Percentiles rank a stretch among this genome's conserved stretches.
phyloP scores from a whole-genome alignment of 2,888 invertebrate genomes.

The Alloscopus bannaensis region DNA sequence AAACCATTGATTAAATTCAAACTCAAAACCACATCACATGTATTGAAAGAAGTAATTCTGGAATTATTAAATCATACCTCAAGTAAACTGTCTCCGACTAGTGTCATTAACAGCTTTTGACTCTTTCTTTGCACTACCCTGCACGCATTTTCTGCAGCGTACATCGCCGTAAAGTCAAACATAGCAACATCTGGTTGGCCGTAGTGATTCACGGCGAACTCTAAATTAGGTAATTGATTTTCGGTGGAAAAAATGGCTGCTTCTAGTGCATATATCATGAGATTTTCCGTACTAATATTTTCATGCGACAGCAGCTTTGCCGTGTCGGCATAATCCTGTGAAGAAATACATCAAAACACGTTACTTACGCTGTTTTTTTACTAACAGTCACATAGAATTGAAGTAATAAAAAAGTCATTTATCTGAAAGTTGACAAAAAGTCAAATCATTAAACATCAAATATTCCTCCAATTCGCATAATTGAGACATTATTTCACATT shows the following conservation, averaged over 20 bases:
- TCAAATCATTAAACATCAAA: no score
- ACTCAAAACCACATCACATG: not conserved
- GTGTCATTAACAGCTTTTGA: constrained; percentile 87
- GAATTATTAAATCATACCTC: constrained; percentile 79
- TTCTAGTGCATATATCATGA: constrained; percentile 93
- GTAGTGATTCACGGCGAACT: constrained; percentile 98
- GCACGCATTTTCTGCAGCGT: constrained; percentile 96
- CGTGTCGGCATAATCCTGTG: constrained; percentile 92
- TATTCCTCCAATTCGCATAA: no score
- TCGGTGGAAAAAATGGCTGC: constrained; percentile 96
- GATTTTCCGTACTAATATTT: constrained; percentile 92
- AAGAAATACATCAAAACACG: not conserved
- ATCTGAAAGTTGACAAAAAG: not conserved
- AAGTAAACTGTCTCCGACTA: constrained; percentile 89
- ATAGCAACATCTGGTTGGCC: constrained; percentile 98
- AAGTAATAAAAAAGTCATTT: no score
- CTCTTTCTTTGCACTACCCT: constrained; percentile 86
- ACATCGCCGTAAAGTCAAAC: constrained; percentile 99
- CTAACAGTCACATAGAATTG: not conserved
- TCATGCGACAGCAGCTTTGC: constrained; percentile 88
- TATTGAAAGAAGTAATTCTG: not conserved
- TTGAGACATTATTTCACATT: no score
- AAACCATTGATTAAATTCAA: not conserved
- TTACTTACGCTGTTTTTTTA: not conserved
- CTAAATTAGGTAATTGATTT: constrained; percentile 88